Percentiles rank a stretch among this genome's conserved stretches.
Evolutionary conservation across 1,140 invertebrate genomes (phyloP).

Genomic region (Parasteatoda tepidariorum): DNA sequence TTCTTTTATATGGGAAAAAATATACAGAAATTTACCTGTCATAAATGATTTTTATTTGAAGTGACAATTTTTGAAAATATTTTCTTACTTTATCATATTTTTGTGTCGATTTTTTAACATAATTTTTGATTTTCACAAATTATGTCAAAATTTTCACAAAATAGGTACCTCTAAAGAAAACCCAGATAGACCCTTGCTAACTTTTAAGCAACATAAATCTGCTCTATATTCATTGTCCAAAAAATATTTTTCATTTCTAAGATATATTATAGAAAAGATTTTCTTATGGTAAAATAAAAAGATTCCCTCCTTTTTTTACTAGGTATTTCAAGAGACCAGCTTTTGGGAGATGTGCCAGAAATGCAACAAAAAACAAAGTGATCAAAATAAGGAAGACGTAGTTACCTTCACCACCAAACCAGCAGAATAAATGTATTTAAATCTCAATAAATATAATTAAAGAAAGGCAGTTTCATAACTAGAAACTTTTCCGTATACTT

Average conservation of each 20-base stretch:
- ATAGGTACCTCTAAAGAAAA: no score
- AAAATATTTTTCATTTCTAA: neutral
- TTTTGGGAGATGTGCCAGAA: slow-evolving; percentile 24
- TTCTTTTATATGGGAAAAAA: no score
- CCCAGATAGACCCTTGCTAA: neutral
- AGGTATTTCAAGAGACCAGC: slow-evolving; percentile 39
- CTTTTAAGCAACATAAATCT: neutral
- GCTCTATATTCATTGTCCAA: neutral
- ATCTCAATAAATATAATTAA: no score
- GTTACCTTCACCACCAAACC: no score
- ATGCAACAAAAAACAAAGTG: neutral
- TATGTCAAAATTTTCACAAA: neutral
- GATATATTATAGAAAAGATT: neutral
- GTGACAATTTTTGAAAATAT: no score
- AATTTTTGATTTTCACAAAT: neutral
- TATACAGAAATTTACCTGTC: no score
- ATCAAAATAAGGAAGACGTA: neutral
- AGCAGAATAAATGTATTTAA: no score
- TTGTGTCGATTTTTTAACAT: neutral
- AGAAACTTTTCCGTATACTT: no score
- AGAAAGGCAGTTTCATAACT: no score
- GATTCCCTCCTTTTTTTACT: neutral
- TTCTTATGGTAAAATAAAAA: neutral
- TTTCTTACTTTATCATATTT: no score
- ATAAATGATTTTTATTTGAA: no score